Evolutionary conservation across 2,888 invertebrate genomes (phyloP), one percentile per base, ranked within the genome.

Genomic region (Pachycephus smyrnensis): DNA sequence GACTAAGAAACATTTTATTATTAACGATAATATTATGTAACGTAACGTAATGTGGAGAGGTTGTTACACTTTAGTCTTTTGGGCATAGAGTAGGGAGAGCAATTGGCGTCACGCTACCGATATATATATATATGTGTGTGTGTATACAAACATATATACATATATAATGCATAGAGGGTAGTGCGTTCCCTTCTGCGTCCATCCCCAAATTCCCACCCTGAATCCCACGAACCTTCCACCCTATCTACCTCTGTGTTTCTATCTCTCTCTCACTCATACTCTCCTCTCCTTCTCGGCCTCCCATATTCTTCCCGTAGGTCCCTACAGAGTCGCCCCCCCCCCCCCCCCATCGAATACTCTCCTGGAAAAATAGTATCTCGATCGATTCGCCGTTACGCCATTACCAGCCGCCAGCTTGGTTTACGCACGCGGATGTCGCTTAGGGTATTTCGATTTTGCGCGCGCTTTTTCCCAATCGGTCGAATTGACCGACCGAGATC

Each of bases 1-100:
- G 84, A 88, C 84, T 90, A 90, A 90, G 89, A 81, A 89, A 88
- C 88, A 87, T 88, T 88, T 87, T 90, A 90, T 91, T 90, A 90
- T 88, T 89, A 90, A 90, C 83, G 87, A 89, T 88, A 88, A 88
- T 88, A 85, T 84, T 85, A 85, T 89, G 86, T 88, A 87, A 89
- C 86, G 85, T 89, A 87, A 89, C 87, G 86, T 88, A 88, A 86
- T 85, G 84, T 84, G 84, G 83, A 87, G 86, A 88, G 85, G 86
- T 88, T 90, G 88, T 90, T 88, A 86, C 83, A 84, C 86, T 84
- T 84, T 86, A 86, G 85, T 86, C 82, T 87, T 87, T 85, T 84
- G 86, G 84, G 84, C 84, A 83, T 86, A 84, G 82, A 84, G 79
- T 82, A 83, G 86, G 83, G 86, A 88, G 84, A 86, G 82, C 73